phyloP scores from a whole-genome alignment of 2,797 vertebrate genomes.

The Spea hammondii region DNA sequence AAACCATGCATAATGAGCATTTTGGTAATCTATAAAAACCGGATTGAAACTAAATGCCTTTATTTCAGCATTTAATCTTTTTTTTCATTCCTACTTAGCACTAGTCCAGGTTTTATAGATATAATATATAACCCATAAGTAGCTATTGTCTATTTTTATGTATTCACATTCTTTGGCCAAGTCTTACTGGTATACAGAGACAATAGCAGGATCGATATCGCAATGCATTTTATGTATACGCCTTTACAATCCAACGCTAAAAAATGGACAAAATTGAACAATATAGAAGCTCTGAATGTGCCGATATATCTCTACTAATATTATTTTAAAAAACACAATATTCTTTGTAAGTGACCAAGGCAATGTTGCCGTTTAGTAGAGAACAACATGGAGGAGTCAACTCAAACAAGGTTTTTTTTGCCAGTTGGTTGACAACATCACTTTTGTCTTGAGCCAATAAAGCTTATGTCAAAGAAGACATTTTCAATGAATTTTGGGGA shows the following conservation, averaged over 20 bases:
- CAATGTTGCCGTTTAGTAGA: no score
- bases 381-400: no score
- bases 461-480: no score
- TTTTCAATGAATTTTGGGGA: no score
- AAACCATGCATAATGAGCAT: no score
- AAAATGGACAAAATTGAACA: background rate
- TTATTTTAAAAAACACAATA: no score
- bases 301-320: slow-evolving; percentile 3
- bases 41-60: no score
- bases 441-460: no score
- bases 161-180: slow-evolving; percentile 8
- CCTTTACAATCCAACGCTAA: slow-evolving; percentile 12
- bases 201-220: slow-evolving; percentile 22
- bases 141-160: slow-evolving; percentile 7
- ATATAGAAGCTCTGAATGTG: background rate
- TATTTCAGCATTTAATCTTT: background rate
- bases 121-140: slow-evolving; percentile 17
- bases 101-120: slow-evolving; percentile 5
- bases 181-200: slow-evolving; percentile 3
- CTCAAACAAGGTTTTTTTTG: no score
- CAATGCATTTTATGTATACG: slow-evolving; percentile 36
- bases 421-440: no score
- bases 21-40: no score
- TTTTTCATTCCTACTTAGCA: background rate
- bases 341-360: no score